Evolutionary conservation across 2,888 invertebrate genomes (phyloP), one percentile per base, ranked within the genome.

Genomic region (Nyleta sp.): DNA sequence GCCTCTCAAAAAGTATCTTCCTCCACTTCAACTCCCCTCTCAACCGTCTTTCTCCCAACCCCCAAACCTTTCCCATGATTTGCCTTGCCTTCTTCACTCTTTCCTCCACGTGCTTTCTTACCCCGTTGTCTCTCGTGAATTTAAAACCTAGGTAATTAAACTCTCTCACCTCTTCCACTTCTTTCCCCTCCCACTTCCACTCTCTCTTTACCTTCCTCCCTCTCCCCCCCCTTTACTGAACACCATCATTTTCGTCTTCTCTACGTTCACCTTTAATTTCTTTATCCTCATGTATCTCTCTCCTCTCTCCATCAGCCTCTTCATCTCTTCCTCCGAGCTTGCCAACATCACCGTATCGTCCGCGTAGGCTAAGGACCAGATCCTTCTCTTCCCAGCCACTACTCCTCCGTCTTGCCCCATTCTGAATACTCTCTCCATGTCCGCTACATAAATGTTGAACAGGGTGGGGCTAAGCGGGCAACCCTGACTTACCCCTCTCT

Each of bases 41-140:
- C 6, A 40, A 15, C 20, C 15, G 40, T 13, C 57, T 40, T 13
- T 24, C 20, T 28, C 15, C 38, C 8, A 57, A 1, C 2, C 57
- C 28, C 57, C 57, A 57, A n/a, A 57, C 8, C 42, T 22, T 57
- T 1, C 57, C 42, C 28, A 57, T 42, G 2, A 40, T 18, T 18
- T 13, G 15, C 5, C 31, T 42, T 0, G 57, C 42, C n/a, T 44
- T 57, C 8, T 13, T 42, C 0, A 42, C 42, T 18, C 57, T 57
- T 7, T 15, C 31, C 6, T 15, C 31, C 3, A 57, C 31, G n/a
- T 42, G 57, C 31, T 17, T 10, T 10, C 10, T 35, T 11, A 28
- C 7, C 4, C 28, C 7, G 7, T 35, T 35, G 35, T 35, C 10
- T 6, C 11, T 35, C 2, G 2, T 35, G 2, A 35, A 11, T 35